Conservation (phyloP, 1,140 invertebrate genomes). For the Conus betulinus region DNA sequence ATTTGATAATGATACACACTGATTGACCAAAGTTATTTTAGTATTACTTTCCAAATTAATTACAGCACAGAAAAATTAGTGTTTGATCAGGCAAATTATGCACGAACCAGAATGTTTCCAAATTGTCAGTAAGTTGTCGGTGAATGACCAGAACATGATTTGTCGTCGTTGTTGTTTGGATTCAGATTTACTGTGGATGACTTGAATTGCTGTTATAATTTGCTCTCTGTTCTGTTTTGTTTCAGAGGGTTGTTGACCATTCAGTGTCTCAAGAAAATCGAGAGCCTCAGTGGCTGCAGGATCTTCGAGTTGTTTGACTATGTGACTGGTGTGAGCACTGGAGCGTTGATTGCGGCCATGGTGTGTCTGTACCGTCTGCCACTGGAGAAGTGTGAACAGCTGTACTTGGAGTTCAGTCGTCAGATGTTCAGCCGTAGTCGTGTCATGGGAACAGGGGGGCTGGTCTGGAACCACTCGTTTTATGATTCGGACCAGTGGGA, state of each 20-base stretch:
- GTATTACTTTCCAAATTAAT: too few species aligned
- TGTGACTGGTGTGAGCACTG: conserved; percentile 94
- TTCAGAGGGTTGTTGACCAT: conserved; percentile 82
- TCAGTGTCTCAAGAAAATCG: conserved; percentile 86
- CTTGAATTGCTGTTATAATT: neutral
- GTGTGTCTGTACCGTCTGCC: conserved; percentile 76
- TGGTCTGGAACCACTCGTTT: conserved; percentile 92
- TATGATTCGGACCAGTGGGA: conserved; percentile 93
- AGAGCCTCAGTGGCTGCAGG: conserved; percentile 79
- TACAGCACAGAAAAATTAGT: too few species aligned
- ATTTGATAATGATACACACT: too few species aligned
- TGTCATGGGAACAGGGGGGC: conserved; percentile 84
- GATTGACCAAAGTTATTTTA: too few species aligned
- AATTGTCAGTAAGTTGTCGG: too few species aligned
- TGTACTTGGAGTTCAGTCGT: conserved; percentile 84
- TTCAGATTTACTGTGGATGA: too few species aligned
- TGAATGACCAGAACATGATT: too few species aligned
- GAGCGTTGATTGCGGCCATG: conserved; percentile 77
- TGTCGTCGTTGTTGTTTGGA: too few species aligned
- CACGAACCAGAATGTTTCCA: too few species aligned
- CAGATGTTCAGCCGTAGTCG: conserved; percentile 85
- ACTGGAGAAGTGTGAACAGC: conserved; percentile 79
- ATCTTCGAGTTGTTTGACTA: conserved; percentile 86
- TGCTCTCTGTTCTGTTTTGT: neutral
- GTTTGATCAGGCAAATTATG: too few species aligned